Conservation (phyloP, 1,140 invertebrate species). For the Aphaenogaster floridana region DNA sequence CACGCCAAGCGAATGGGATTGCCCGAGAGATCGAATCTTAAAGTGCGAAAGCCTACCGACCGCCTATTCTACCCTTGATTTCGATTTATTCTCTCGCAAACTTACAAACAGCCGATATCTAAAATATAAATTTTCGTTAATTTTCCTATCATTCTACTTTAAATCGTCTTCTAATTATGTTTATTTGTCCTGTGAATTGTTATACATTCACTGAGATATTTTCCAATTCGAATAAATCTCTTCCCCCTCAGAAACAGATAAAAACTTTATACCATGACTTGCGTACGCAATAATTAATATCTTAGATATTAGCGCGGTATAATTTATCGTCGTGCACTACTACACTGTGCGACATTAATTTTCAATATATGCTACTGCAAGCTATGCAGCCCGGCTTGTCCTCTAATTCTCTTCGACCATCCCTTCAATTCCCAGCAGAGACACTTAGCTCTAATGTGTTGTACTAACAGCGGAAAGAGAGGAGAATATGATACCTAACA, state of each 20-base stretch:
- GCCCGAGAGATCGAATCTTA: slow-evolving; percentile 47
- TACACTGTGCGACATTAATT: slow-evolving; percentile 28
- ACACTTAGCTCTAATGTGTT: slow-evolving; percentile 46
- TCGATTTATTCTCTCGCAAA: slow-evolving; percentile 10
- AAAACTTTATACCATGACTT: background rate
- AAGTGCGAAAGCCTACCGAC: background rate
- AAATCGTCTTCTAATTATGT: background rate
- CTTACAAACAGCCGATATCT: background rate
- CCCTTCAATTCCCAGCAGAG: slow-evolving; percentile 47
- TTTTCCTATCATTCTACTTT: background rate
- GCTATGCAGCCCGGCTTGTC: background rate
- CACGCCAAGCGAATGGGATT: slow-evolving; percentile 39
- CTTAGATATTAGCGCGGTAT: background rate
- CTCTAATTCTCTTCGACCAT: slow-evolving; percentile 54
- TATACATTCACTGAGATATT: background rate
- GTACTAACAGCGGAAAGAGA: slow-evolving; percentile 41
- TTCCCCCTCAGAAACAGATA: background rate
- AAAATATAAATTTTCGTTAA: background rate
- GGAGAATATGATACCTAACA: slow-evolving; percentile 31
- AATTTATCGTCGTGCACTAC: slow-evolving; percentile 22
- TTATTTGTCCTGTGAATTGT: background rate
- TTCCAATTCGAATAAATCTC: slow-evolving; percentile 2
- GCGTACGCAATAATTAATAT: slow-evolving; percentile 1
- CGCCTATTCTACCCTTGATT: background rate
- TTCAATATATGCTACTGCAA: slow-evolving; percentile 42